A percentile compares a stretch with the other conserved stretches of the same genome.
Evolutionary conservation across 37 sponge, comb jelly and placozoan species (phyloP).

Genomic region (Cladorhizidae sp.): DNA sequence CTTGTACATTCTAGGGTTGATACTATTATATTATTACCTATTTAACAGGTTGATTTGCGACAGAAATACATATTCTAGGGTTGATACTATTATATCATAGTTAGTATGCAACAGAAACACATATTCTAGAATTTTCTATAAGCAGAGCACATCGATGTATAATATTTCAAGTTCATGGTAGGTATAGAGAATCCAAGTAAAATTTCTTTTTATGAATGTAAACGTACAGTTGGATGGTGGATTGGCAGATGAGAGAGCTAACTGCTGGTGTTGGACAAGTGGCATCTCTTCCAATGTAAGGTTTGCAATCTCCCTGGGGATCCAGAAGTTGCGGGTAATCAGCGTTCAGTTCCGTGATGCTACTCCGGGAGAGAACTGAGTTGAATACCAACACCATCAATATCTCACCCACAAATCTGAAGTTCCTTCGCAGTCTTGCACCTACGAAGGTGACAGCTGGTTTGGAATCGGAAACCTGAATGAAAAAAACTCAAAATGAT

Average conservation of each 20-base stretch:
- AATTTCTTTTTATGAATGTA: too few relatives aligned
- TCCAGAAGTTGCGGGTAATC: constrained; percentile 9
- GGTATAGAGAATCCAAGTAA: neutral
- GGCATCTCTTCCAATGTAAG: constrained; percentile 18
- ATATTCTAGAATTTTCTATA: too few relatives aligned
- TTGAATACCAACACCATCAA: constrained; percentile 43
- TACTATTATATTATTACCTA: too few relatives aligned
- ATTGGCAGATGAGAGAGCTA: constrained; percentile 51
- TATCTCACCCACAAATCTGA: constrained; percentile 54
- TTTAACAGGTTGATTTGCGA: too few relatives aligned
- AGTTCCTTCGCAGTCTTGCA: constrained; percentile 52
- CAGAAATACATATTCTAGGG: too few relatives aligned
- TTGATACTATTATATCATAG: too few relatives aligned
- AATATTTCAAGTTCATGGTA: too few relatives aligned
- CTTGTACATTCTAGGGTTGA: too few relatives aligned
- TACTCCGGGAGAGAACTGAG: constrained; percentile 1
- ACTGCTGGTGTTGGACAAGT: constrained; percentile 47
- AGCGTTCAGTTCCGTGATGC: constrained; percentile 7
- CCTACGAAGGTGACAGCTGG: constrained; percentile 50
- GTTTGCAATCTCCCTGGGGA: constrained; percentile 41
- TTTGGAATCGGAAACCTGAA: constrained; percentile 23
- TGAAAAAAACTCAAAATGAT: neutral
- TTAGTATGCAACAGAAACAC: too few relatives aligned
- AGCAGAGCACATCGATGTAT: too few relatives aligned
- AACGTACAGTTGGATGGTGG: constrained; percentile 23